These are phyloP conservation scores for Oxyteleia sp. DNA, from an alignment of 2,888 invertebrate species.

Conservation along the genomic window DNA sequence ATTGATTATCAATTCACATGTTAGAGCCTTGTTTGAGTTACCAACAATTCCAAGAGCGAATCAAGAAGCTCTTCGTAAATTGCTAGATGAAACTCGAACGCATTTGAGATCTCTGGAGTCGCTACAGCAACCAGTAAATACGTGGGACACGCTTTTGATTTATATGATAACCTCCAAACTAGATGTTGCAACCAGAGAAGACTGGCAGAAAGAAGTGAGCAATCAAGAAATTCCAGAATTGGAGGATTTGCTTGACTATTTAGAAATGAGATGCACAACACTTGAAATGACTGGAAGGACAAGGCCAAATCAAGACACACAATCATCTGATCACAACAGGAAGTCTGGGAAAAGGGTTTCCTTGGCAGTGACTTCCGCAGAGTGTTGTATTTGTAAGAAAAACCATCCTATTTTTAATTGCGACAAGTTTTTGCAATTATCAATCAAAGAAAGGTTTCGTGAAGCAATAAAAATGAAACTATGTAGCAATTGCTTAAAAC, in stretches of 20 bases:
- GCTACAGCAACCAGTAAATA: conserved; percentile 6
- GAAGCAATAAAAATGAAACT: conserved; percentile 5
- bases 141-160: conserved; percentile 15
- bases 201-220: conserved; percentile 29
- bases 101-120: conserved; percentile 12
- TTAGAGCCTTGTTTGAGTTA: conserved; percentile 12
- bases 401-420: neutral
- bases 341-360: neutral
- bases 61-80: neutral
- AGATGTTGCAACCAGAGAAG: conserved; percentile 9
- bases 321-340: neutral
- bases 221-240: neutral
- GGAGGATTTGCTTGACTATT: conserved; percentile 4
- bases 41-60: neutral
- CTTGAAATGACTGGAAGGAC: conserved; percentile 5
- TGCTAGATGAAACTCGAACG: conserved; percentile 4
- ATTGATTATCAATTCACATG: conserved; percentile 14
- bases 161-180: conserved; percentile 19
- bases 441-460: neutral
- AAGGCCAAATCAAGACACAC: neutral
- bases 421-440: neutral
- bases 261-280: conserved; percentile 8
- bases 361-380: neutral
- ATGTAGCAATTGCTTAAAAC: conserved; percentile 2
- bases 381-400: neutral